phyloP scores from a whole-genome alignment of 2,113 vertebrate genomes.

The Tyto alba region DNA sequence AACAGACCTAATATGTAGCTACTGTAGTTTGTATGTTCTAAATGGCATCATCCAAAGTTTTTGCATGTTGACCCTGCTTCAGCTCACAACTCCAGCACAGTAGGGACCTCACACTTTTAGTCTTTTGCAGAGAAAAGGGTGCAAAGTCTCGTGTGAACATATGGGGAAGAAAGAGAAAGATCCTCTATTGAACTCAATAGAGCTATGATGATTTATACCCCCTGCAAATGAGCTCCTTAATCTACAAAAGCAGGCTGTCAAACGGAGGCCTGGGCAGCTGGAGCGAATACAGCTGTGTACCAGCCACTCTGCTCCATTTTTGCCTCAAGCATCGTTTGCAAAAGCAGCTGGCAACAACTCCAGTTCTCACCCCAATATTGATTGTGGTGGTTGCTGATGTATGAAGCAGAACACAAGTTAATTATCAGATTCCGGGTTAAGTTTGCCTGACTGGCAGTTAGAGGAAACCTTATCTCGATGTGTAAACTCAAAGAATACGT shows the following conservation, averaged over 20 bases:
- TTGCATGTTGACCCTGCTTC: neutral
- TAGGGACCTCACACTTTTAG: neutral
- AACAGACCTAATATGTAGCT: neutral
- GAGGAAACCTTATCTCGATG: neutral
- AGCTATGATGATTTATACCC: neutral
- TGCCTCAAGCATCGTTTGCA: neutral
- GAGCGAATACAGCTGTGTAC: neutral
- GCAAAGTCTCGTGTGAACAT: fast-evolving
- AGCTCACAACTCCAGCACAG: neutral
- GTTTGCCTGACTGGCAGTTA: neutral
- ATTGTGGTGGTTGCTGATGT: neutral
- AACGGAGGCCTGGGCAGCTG: neutral
- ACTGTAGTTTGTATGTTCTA: neutral
- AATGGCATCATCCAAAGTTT: neutral
- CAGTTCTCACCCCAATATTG: neutral
- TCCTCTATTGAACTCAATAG: neutral
- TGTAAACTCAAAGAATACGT: neutral
- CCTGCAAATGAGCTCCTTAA: neutral
- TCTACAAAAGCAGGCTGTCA: neutral
- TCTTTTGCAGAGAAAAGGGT: neutral
- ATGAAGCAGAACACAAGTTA: neutral
- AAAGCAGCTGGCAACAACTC: neutral
- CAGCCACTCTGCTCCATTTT: neutral
- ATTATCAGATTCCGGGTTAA: neutral
- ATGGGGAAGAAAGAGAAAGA: neutral